Base-by-base conservation (phyloP, 2,888 invertebrate species). In the Tryphoninae sp. region DNA sequence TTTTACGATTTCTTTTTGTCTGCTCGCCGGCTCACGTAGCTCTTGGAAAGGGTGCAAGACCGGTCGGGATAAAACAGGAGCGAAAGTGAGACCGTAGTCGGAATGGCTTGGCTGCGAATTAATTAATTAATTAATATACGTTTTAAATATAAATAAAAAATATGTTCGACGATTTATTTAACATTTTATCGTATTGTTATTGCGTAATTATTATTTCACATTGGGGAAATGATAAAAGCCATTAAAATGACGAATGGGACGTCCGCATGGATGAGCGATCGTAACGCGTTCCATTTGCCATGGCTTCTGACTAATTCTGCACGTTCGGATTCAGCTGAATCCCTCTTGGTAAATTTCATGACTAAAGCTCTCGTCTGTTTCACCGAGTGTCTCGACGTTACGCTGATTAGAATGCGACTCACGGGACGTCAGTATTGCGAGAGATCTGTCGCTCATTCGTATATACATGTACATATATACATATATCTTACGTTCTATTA, bases 401-500 rank as follows among this genome's bases (percentile, higher is more conserved):
- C 49, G 16, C 61, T 61, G 61, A 72, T 72, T 62, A 61, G 33
- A 61, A 72, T 72, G 72, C 72, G 61, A 72, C 61, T 45, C 72
- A 72, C 72, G 72, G 58, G 61, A 72, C 45, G 72, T 49, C 72
- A 49, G 51, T 72, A 49, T 61, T 49, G 26, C 72, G 16, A 11
- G 49, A 42, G 16, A 62, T 26, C 33, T 26, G 3, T 7, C 40
- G 23, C 16, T 40, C n/a, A n/a, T 33, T 62, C 13, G 2, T 45
- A 45, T 13, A 45, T 45, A 45, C 1, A 45, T 45, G 13, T 45
- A 19, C 1, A 13, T 13, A 45, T 45, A 45, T 3, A 45, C 13
- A 45, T 45, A 45, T 45, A 45, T 45, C 45, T 13, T 45, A 13
- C 2, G 45, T 45, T 13, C 45, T 13, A 13, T 13, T 45, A 45